Base-by-base conservation (phyloP, 2,888 invertebrate genomes). In the Philereme vetulata region DNA sequence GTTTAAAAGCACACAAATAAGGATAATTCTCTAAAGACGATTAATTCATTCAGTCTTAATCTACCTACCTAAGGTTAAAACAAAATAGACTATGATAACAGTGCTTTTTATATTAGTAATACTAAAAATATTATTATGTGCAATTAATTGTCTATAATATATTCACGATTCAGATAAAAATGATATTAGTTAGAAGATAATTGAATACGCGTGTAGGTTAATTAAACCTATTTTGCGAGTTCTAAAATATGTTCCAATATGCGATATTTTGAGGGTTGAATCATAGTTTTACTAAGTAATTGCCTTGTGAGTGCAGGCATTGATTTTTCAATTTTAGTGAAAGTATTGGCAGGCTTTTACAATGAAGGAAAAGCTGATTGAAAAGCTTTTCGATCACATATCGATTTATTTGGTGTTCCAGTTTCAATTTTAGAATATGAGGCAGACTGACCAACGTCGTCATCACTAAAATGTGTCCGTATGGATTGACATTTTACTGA, bases 21-120 rank as follows among this genome's bases (percentile, higher is more conserved):
- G 21, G 62, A 66, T 65, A 51, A 74, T 64, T 66, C 63, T 76
- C 78, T 84, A 81, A 76, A 77, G 74, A 79, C 75, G 74, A 71
- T 79, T 77, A 75, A 74, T 81, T 82, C 78, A 77, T 80, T 90
- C 90, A 91, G 90, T 90, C 90, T 90, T 90, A 90, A 72, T 76
- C 89, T 90, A 90, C 82, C 71, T 81, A 74, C 73, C 68, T 75
- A 74, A 79, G 76, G 77, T 77, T 81, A 77, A 76, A 78, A 80
- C 81, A 81, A 81, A 78, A 76, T 81, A 70, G 74, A 78, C 75
- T 83, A 84, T 81, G 74, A 82, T 82, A 82, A 80, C 79, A 81
- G 90, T 91, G 90, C 90, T 86, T 85, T 80, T 85, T 85, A 81
- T 81, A 78, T 80, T 80, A 82, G 66, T 74, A 66, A 79, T 78